Conservation (phyloP, 2,888 invertebrate species). For the Plebejus melissa region DNA sequence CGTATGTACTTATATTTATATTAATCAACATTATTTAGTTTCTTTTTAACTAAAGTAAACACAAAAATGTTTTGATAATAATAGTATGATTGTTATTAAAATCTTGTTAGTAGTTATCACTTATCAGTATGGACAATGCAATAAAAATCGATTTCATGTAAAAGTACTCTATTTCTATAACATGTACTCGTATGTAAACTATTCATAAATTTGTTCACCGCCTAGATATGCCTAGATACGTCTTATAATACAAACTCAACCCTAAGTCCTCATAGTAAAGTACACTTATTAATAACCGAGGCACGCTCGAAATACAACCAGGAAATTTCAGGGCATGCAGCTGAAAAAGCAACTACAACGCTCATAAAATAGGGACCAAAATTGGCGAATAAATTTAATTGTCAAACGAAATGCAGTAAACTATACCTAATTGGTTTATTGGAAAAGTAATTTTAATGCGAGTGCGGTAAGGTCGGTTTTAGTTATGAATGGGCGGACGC, state of each 20-base stretch:
- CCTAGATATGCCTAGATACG: background rate
- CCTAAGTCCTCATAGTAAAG: constrained; percentile 30
- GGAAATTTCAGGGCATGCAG: constrained; percentile 23
- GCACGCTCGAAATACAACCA: constrained; percentile 24
- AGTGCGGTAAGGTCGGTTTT: constrained; percentile 36
- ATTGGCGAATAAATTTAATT: constrained; percentile 28
- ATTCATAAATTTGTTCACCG: constrained; percentile 10
- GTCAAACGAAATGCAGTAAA: constrained; percentile 37
- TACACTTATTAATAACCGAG: constrained; percentile 15
- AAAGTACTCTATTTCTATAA: background rate
- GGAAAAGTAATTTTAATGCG: constrained; percentile 32
- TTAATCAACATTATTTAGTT: background rate
- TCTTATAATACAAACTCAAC: constrained; percentile 27
- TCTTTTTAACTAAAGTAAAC: background rate
- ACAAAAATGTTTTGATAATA: background rate
- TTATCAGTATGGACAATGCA: background rate
- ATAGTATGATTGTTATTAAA: background rate
- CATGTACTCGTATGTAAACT: background rate
- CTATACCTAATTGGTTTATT: constrained; percentile 28
- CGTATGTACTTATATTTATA: background rate
- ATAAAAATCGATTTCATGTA: constrained; percentile 13
- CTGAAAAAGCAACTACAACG: constrained; percentile 35
- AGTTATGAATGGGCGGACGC: constrained; percentile 43
- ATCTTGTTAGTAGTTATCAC: background rate
- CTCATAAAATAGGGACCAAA: constrained; percentile 34